Conservation (phyloP, 2,113 vertebrate species). For the Carettochelys insculpta region DNA sequence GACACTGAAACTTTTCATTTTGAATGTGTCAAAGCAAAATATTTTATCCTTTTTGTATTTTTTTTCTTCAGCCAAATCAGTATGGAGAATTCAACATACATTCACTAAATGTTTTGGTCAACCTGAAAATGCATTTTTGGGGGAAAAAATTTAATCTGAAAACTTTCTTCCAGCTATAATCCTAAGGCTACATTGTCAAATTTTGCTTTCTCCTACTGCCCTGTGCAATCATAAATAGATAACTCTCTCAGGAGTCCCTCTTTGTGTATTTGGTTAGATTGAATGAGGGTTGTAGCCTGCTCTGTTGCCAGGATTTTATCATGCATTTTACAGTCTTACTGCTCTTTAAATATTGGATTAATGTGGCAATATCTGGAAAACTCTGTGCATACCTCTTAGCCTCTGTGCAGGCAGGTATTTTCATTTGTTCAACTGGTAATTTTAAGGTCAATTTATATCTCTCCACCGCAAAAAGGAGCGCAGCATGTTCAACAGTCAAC, state of each 20-base stretch:
- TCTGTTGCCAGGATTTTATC: neutral
- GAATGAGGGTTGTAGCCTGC: neutral
- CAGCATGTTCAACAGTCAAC: constrained; percentile 53
- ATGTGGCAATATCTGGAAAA: neutral
- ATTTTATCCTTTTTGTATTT: neutral
- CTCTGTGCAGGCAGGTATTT: no score
- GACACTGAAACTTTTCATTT: neutral
- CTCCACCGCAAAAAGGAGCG: neutral
- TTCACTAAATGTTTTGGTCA: neutral
- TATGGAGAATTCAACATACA: neutral
- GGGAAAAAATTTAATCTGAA: neutral
- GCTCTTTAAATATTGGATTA: neutral
- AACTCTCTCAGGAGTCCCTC: neutral
- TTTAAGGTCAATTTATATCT: constrained; percentile 21
- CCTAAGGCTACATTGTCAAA: neutral
- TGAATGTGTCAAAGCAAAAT: neutral
- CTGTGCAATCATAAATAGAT: rapidly evolving
- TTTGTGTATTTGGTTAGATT: neutral
- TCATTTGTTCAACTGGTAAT: constrained; percentile 2
- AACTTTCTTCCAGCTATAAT: neutral
- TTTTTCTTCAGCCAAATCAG: neutral
- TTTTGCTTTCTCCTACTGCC: neutral
- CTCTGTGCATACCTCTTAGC: neutral
- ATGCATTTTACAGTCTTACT: neutral
- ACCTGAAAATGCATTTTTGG: neutral